Base-by-base conservation (phyloP, 2,113 vertebrate species). In the Grammomys dolichurus region DNA sequence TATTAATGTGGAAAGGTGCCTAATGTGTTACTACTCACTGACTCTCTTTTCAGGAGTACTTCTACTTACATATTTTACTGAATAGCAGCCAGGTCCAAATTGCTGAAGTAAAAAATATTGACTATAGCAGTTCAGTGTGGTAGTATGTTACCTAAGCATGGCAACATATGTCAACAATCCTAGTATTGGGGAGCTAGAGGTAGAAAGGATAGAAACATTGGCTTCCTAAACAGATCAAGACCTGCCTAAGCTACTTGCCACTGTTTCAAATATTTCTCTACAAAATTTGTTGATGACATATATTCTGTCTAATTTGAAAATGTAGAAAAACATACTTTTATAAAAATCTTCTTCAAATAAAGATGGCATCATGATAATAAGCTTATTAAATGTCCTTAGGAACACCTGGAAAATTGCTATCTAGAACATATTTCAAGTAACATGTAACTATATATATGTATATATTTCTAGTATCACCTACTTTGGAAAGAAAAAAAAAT, bases 381-480 rank as follows among this genome's bases (percentile, higher is more conserved):
- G 51, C 87, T 94, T 87, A 85, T 70, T 5, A 72, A 90, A 51
- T 80, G 43, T 89, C 93, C 58, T 91, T 95, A 51, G 58, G 84
- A 10, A 82, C 5, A 3, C 36, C 4, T 92, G 12, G 24, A 91
- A 58, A 75, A 93, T 87, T 54, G 31, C 17, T 70, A 31, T 13
- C 58, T 24, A 86, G 46, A 95, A 60, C 28, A 87, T 86, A 90
- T 90, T 94, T 12, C 28, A 94, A 94, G 33, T 89, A 94, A n/a
- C 70, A 54, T 54, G 12, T 26, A 46, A 46, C 13, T 56, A 9
- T 31, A 58, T 84, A 33, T 84, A 33, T 28, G 20, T 46, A 63
- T 67, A 80, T 95, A 56, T 36, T 63, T 65, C n/a, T 8, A 73
- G n/a, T 24, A 90, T n/a, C 14, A 40, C 60, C 88, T 76, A 92